Evolutionary conservation across 2,888 invertebrate species (phyloP), one percentile per base, ranked within the genome.

Genomic region (Scaptomyza caliginosa): DNA sequence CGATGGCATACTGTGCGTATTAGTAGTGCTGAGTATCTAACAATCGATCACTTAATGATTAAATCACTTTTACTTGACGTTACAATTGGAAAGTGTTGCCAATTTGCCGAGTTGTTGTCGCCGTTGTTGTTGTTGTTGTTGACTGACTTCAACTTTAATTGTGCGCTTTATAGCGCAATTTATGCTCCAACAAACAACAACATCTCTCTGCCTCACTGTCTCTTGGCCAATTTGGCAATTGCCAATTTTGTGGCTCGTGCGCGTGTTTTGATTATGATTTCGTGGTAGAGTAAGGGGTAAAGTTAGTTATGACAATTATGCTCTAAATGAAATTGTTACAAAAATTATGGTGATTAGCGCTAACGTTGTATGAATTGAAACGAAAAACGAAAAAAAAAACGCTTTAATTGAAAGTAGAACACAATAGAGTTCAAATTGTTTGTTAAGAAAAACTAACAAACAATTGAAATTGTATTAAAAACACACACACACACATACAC

Each of bases 31-130:
- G 55, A 36, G 69, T 72, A 65, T 56, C 42, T 56, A 0, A 0
- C 3, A 5, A 52, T 57, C 34, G 10, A 26, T 24, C 54, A 58
- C 4, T 28, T 7, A 1, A 6, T 2, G 6, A 30, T 6, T 45
- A 3, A 26, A 51, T 23, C 74, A 72, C 72, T 72, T 73, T 73
- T 74, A 60, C 70, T 73, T 69, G 75, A 65, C 62, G 71, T 60
- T 80, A 63, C 73, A 73, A 81, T 86, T 86, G 76, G 82, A 86
- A 83, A 83, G 82, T 83, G 82, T 83, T 83, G 87, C 82, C 85
- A 83, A 83, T 83, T 83, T 86, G 82, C 85, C 66, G 59, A 63
- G 57, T 46, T 46, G 75, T 64, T 69, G 71, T 73, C 57, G 74
- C 49, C 43, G 54, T 50, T 10, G 49, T 26, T 30, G 50, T 46